Evolutionary conservation across 1,140 invertebrate species (phyloP).

Genomic region (Zophobas atratus): DNA sequence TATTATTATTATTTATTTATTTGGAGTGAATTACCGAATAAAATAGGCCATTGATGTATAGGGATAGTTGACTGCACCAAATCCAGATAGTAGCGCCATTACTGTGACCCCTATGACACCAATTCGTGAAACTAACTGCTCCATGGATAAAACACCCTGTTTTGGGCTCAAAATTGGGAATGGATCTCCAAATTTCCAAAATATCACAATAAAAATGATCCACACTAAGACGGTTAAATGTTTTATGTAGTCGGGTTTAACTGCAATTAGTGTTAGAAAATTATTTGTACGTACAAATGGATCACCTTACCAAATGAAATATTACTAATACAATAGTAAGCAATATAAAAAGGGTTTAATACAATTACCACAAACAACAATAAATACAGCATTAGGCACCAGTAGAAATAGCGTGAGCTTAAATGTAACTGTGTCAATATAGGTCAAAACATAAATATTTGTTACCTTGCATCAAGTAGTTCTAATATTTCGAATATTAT

Average conservation of each 20-base stretch:
- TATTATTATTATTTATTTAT: conserved; percentile 23
- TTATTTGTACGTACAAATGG: conserved; percentile 12
- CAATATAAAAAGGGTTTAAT: conserved; percentile 97
- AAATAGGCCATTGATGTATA: conserved; percentile 99
- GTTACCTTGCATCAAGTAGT: conserved; percentile 81
- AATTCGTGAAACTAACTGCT: conserved; percentile 96
- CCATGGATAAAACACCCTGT: conserved; percentile 94
- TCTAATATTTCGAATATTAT: conserved; percentile 99
- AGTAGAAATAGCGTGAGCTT: conserved; percentile 97
- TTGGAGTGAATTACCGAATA: conserved; percentile 80
- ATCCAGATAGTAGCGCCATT: conserved; percentile 98
- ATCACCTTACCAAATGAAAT: conserved; percentile 86
- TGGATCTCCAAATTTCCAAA: conserved; percentile 99
- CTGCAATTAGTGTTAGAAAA: conserved; percentile 72
- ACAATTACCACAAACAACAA: conserved; percentile 96
- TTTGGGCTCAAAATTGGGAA: conserved; percentile 97
- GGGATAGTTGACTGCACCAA: conserved; percentile 99
- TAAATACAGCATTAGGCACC: conserved; percentile 93
- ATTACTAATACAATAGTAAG: conserved; percentile 95
- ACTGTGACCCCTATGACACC: conserved; percentile 99
- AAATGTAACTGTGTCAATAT: conserved; percentile 63
- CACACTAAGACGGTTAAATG: conserved; percentile 89
- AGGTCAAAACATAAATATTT: conserved; percentile 21
- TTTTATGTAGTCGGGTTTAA: conserved; percentile 84
- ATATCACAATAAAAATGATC: conserved; percentile 94